Evolutionary conservation across 2,113 vertebrate genomes (phyloP).

Genomic region (Sminthopsis crassicaudata): DNA sequence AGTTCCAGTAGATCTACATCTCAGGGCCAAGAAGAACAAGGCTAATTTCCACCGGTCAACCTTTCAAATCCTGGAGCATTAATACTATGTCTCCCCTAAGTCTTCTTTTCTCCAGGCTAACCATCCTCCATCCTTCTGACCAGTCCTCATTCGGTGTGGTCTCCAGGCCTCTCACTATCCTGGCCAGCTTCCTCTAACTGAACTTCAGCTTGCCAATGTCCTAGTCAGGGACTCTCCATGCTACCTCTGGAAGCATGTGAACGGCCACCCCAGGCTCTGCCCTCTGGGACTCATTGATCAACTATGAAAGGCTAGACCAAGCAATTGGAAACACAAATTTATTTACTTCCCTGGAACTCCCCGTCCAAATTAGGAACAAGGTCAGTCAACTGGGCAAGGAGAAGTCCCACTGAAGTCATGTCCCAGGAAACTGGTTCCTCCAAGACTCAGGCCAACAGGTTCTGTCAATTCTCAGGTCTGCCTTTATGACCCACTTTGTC

Average conservation of each 20-base stretch:
- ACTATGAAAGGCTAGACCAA: background rate
- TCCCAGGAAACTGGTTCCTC: background rate
- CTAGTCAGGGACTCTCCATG: background rate
- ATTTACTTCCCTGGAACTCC: background rate
- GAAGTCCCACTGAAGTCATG: background rate
- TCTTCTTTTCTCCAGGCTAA: background rate
- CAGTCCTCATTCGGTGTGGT: background rate
- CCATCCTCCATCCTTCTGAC: background rate
- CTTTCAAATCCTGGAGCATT: background rate
- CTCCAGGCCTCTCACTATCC: background rate
- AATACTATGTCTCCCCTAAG: background rate
- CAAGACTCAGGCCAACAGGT: background rate
- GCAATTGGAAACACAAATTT: background rate
- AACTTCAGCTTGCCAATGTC: background rate
- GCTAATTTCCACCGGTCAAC: background rate
- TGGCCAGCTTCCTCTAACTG: background rate
- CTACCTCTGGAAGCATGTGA: background rate
- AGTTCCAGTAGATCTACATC: background rate
- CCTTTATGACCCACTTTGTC: conserved; percentile 20
- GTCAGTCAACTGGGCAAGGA: background rate
- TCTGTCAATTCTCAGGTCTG: background rate
- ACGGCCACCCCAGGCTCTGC: background rate
- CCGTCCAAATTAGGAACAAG: background rate
- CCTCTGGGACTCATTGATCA: background rate
- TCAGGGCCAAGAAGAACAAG: too few species aligned